Conservation (phyloP, 30 jellyfish, hydroid and myxozoan species). For the Nemopilema nomurai region DNA sequence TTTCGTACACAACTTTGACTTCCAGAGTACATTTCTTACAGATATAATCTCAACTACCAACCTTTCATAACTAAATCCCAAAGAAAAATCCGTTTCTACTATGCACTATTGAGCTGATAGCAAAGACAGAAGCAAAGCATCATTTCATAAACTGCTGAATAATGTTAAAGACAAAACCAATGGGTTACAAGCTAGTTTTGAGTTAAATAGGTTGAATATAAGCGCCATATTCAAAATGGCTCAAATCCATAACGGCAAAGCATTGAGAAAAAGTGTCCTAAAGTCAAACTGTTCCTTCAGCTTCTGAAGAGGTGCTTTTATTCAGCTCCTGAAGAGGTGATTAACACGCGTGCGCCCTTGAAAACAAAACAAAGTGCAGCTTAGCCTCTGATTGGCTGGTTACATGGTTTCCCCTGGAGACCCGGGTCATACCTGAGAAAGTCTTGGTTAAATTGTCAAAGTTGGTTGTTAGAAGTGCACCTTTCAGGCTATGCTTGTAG, state of each 20-base stretch:
- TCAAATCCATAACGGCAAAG: no score
- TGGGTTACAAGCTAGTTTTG: neutral
- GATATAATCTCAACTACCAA: no score
- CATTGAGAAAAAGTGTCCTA: neutral
- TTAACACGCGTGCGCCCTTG: neutral
- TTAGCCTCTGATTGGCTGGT: neutral
- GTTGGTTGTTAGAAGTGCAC: no score
- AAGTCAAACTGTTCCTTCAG: neutral
- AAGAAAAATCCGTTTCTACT: no score
- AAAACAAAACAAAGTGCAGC: constrained; percentile 27
- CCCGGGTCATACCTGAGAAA: neutral
- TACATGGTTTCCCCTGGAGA: neutral
- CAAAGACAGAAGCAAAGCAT: neutral
- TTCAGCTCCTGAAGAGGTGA: no score
- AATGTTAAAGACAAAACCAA: neutral
- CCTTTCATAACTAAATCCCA: no score
- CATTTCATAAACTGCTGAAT: neutral
- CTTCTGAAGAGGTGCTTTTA: neutral
- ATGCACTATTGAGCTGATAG: neutral
- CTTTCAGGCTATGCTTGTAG: no score
- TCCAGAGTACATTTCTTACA: no score
- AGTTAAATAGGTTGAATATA: neutral
- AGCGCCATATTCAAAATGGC: neutral
- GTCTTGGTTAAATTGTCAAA: neutral
- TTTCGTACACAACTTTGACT: no score